These are phyloP conservation scores for Toxotes lorentzi DNA, from an alignment of 2,797 vertebrate genomes.

Conservation along the genomic window DNA sequence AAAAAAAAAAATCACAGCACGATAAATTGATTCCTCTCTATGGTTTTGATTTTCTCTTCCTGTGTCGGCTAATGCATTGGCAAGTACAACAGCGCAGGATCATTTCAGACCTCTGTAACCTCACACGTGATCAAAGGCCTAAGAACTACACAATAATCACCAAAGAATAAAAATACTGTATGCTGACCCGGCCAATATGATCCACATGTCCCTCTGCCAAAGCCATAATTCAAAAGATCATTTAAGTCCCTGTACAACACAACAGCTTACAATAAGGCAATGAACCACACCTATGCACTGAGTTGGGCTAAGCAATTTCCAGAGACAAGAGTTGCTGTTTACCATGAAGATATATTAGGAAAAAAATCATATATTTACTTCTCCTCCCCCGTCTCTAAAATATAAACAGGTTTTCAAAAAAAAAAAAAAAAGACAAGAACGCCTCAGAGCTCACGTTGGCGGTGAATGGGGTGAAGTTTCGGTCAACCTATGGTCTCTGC, in stretches of 20 bases:
- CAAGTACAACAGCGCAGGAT: constrained; percentile 49
- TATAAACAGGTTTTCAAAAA: constrained; percentile 51
- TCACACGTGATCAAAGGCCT: constrained; percentile 34
- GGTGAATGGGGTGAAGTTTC: constrained; percentile 33
- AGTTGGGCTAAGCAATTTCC: constrained; percentile 63
- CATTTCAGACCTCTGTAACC: constrained; percentile 40
- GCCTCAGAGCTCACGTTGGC: constrained; percentile 47
- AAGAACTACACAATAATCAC: constrained; percentile 24
- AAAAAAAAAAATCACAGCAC: constrained; percentile 53
- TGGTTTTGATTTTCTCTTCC: constrained; percentile 76
- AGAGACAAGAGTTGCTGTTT: constrained; percentile 65
- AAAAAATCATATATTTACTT: constrained; percentile 73
- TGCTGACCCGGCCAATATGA: constrained; percentile 38
- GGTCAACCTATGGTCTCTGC: constrained; percentile 41
- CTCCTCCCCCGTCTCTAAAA: constrained; percentile 62
- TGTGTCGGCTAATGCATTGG: constrained; percentile 57
- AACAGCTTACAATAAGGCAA: constrained; percentile 74
- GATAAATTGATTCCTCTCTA: constrained; percentile 73
- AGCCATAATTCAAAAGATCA: constrained; percentile 38
- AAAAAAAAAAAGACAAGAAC: constrained; percentile 4
- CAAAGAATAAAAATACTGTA: constrained; percentile 33
- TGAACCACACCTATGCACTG: constrained; percentile 69
- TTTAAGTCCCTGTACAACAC: constrained; percentile 50
- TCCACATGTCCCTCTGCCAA: constrained; percentile 25
- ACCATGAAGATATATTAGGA: constrained; percentile 71